Percentiles rank a stretch among this genome's conserved stretches.
Evolutionary conservation across 1,140 invertebrate species (phyloP).

Genomic region (Stegodyphus mimosarum): DNA sequence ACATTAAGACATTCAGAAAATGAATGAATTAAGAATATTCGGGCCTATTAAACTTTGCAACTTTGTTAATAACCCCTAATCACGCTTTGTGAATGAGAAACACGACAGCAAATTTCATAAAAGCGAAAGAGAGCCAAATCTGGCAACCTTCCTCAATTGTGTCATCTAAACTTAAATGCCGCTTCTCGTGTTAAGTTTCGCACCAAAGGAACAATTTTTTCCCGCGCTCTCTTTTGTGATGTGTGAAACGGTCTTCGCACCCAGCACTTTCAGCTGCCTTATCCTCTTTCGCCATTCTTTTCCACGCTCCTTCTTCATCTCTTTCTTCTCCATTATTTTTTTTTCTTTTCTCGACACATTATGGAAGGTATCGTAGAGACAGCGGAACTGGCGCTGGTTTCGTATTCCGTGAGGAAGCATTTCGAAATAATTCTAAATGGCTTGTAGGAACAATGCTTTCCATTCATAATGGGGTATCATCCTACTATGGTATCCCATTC

Average conservation of each 20-base stretch:
- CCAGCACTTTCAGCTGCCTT: neutral
- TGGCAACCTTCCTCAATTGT: neutral
- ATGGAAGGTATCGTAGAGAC: neutral
- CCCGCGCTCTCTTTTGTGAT: neutral
- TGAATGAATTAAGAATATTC: too few species aligned
- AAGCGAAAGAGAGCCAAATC: neutral
- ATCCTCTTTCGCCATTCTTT: neutral
- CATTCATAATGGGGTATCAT: too few species aligned
- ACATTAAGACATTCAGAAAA: too few species aligned
- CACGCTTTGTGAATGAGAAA: too few species aligned
- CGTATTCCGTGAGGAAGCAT: neutral
- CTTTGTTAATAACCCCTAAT: too few species aligned
- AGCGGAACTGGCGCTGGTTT: neutral
- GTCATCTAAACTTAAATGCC: neutral
- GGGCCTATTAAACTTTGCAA: too few species aligned
- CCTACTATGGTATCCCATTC: too few species aligned
- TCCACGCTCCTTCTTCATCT: neutral
- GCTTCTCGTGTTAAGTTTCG: conserved; percentile 10
- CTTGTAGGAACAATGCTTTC: too few species aligned
- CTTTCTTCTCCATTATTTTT: neutral
- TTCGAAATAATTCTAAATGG: neutral
- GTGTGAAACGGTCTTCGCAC: neutral
- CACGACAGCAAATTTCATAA: neutral
- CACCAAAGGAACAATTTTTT: neutral
- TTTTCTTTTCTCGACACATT: neutral